These are phyloP conservation scores for Benitochromis conjunctus DNA, from an alignment of 2,113 vertebrate species.

Conservation along the genomic window DNA sequence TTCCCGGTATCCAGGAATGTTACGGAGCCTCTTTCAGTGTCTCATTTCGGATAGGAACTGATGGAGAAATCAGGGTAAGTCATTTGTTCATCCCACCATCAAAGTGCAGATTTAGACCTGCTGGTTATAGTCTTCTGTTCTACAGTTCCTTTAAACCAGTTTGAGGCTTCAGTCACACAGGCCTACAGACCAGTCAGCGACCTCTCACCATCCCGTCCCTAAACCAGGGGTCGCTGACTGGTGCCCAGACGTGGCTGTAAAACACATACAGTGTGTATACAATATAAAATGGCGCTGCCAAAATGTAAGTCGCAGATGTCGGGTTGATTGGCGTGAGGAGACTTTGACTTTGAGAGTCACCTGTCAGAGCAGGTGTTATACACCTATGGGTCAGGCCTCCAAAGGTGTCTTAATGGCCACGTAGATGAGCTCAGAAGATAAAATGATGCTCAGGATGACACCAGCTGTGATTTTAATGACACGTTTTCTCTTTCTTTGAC, in stretches of 20 bases:
- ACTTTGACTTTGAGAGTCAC: neutral
- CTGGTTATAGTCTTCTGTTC: too few relatives aligned
- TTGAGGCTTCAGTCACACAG: neutral
- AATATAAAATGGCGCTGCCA: neutral
- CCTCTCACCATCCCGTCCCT: neutral
- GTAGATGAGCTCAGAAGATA: neutral
- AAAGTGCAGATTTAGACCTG: neutral
- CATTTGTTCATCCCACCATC: neutral
- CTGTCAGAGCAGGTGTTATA: neutral
- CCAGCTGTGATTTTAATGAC: neutral
- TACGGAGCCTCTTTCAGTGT: neutral
- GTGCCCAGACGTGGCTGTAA: neutral
- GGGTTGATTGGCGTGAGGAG: neutral
- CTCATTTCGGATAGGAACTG: neutral
- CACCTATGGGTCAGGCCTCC: neutral
- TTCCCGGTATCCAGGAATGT: accelerated
- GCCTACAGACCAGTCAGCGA: neutral
- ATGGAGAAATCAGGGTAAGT: neutral
- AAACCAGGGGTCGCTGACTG: neutral
- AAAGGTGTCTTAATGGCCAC: neutral
- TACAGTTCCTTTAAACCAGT: too few relatives aligned
- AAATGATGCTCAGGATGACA: neutral
- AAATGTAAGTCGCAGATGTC: neutral
- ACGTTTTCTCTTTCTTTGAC: neutral
- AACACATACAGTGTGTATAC: neutral